Conservation (phyloP, 2,888 invertebrate species). For the Amphiduros pacificus region DNA sequence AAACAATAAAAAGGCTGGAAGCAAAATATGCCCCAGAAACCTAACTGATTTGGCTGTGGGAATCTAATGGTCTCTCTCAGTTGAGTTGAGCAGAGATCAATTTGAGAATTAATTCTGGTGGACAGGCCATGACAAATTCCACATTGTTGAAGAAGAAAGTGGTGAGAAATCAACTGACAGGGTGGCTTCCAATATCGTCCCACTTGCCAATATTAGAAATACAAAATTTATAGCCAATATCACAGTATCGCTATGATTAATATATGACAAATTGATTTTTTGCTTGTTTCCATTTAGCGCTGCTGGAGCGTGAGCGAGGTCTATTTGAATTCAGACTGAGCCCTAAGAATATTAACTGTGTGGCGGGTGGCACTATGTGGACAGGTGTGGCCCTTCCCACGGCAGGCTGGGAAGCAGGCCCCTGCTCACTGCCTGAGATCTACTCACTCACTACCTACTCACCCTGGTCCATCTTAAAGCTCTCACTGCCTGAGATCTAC, state of each 20-base stretch:
- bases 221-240: conserved; percentile 15
- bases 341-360: not conserved
- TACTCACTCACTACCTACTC: not conserved
- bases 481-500: not conserved
- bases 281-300: no score
- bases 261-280: conserved; percentile 18
- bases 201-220: conserved; percentile 10
- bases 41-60: no score
- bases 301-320: not conserved
- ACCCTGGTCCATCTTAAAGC: not conserved
- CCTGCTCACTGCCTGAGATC: no score
- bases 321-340: not conserved
- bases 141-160: not conserved
- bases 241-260: conserved; percentile 10
- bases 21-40: no score
- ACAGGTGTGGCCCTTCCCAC: conserved; percentile 7
- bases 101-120: conserved; percentile 1
- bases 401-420: no score
- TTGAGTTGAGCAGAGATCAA: no score
- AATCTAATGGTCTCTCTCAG: no score
- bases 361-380: not conserved
- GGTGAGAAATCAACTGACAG: no score
- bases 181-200: no score
- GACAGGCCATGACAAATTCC: conserved; percentile 2
- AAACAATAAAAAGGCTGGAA: no score